Evolutionary conservation across 2,888 invertebrate genomes (phyloP).

Genomic region (Drosophila greeni): DNA sequence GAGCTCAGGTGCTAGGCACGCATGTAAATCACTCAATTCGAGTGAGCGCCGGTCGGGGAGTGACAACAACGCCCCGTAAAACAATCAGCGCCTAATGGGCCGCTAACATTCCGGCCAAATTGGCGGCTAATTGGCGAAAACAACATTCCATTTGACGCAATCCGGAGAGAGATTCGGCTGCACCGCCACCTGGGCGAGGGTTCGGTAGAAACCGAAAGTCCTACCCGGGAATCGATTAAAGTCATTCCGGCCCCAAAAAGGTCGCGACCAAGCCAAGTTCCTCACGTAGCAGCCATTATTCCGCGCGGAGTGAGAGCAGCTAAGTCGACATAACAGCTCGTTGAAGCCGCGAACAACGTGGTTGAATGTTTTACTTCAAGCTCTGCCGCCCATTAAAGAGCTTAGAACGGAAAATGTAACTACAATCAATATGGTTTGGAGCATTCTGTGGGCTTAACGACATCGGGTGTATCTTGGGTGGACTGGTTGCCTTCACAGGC

Average conservation of each 20-base stretch:
- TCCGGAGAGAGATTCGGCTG: slow-evolving; percentile 46
- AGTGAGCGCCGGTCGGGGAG: slow-evolving; percentile 40
- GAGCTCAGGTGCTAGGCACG: slow-evolving; percentile 40
- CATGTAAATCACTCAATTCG: slow-evolving; percentile 65
- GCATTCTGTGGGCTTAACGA: slow-evolving; percentile 1
- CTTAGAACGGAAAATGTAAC: slow-evolving; percentile 1
- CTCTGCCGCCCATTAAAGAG: slow-evolving; percentile 5
- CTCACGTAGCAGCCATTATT: slow-evolving; percentile 35
- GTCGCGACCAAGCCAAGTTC: slow-evolving; percentile 12
- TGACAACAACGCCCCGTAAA: slow-evolving; percentile 54
- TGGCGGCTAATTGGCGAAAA: slow-evolving; percentile 70
- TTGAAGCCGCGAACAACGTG: slow-evolving; percentile 5
- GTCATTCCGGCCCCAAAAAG: slow-evolving; percentile 24
- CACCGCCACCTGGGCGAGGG: slow-evolving; percentile 31
- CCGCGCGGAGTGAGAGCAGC: slow-evolving; percentile 11
- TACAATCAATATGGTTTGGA: slow-evolving; percentile 1
- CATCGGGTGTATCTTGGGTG: background rate
- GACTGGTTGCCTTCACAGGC: background rate
- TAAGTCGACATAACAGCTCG: slow-evolving; percentile 9
- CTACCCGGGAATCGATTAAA: slow-evolving; percentile 47
- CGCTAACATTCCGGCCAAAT: slow-evolving; percentile 51
- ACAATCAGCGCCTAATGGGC: slow-evolving; percentile 63
- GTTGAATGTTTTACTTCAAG: slow-evolving; percentile 6
- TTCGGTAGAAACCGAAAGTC: slow-evolving; percentile 34
- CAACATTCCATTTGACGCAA: slow-evolving; percentile 62